These are phyloP conservation scores for Drosophila anomalata DNA, from an alignment of 2,888 invertebrate species.

Conservation along the genomic window DNA sequence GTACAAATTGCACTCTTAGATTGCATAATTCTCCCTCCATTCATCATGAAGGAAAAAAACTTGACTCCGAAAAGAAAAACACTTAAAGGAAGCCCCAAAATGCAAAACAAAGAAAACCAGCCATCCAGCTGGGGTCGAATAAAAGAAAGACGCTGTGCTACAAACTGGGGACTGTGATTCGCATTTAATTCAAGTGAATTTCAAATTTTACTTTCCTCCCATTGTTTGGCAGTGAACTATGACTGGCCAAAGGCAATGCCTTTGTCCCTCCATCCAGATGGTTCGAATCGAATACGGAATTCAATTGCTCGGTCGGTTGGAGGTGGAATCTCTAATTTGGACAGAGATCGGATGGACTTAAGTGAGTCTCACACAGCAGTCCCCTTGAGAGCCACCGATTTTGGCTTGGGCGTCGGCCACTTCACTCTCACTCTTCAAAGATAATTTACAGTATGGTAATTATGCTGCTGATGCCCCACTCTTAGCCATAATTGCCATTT, in stretches of 20 bases:
- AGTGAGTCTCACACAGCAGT: constrained; percentile 43
- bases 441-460: constrained; percentile 68
- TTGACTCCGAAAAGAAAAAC: constrained; percentile 29
- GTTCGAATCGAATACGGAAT: constrained; percentile 47
- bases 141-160: constrained; percentile 44
- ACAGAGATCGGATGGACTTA: constrained; percentile 4
- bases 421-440: constrained; percentile 46
- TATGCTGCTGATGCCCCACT: constrained; percentile 65
- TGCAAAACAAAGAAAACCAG: constrained; percentile 39
- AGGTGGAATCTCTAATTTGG: constrained; percentile 37
- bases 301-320: constrained; percentile 30
- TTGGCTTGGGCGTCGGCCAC: constrained; percentile 65
- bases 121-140: constrained; percentile 28
- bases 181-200: constrained; percentile 80
- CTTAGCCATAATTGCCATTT: constrained; percentile 51
- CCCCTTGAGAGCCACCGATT: constrained; percentile 64
- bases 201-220: constrained; percentile 63
- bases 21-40: constrained; percentile 61
- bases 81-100: constrained; percentile 37
- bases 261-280: constrained; percentile 43
- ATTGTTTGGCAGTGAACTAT: constrained; percentile 69
- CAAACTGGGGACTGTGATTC: constrained; percentile 57
- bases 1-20: constrained; percentile 61
- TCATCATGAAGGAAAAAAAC: constrained; percentile 53
- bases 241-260: constrained; percentile 56